These are phyloP conservation scores for Chionis minor DNA, from an alignment of 2,113 vertebrate genomes.

Conservation along the genomic window DNA sequence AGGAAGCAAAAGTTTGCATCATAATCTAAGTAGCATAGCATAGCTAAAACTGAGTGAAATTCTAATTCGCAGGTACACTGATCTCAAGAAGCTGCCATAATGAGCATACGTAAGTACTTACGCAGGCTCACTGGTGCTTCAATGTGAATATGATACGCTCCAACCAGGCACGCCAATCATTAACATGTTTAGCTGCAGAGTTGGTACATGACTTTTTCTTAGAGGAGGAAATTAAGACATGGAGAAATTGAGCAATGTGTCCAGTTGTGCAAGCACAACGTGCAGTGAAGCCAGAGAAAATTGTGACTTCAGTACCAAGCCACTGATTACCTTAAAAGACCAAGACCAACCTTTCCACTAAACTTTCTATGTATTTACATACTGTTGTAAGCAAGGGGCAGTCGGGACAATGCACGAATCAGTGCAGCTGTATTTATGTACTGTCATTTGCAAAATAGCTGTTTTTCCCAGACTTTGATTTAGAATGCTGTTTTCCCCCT, in stretches of 20 bases:
- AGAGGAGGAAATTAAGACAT: not conserved
- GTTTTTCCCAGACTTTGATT: not conserved
- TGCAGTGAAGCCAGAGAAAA: not conserved
- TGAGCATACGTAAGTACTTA: not conserved
- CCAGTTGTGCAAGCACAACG: not conserved
- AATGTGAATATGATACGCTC: rapidly evolving
- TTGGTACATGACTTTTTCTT: not conserved
- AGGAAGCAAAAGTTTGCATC: not conserved
- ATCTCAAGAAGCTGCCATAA: not conserved
- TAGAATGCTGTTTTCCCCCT: not conserved
- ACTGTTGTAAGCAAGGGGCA: not conserved
- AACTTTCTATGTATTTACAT: not conserved
- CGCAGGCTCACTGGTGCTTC: not conserved
- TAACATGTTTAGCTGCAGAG: not conserved
- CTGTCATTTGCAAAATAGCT: not conserved
- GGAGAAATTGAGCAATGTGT: not conserved
- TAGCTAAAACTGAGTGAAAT: not conserved
- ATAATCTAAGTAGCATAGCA: not conserved
- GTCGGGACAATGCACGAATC: not conserved
- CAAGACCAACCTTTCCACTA: not conserved
- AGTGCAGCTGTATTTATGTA: not conserved
- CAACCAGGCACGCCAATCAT: not conserved
- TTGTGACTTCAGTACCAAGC: not conserved
- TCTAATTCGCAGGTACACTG: not conserved
- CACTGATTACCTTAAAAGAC: not conserved